phyloP scores from a whole-genome alignment of 2,888 invertebrate species.

The Drosophila planitibia region DNA sequence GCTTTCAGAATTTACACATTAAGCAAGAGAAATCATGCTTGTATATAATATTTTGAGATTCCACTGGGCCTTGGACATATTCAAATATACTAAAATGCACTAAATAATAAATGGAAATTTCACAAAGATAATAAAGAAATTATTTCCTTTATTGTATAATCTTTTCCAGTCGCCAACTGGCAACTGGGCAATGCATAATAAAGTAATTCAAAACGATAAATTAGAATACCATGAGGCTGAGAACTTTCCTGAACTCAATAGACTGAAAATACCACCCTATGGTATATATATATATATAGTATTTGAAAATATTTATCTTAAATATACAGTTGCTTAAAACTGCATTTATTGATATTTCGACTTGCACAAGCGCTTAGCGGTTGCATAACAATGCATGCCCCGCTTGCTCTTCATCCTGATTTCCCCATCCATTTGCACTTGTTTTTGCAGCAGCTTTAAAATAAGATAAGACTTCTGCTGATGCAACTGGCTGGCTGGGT shows the following conservation, averaged over 20 bases:
- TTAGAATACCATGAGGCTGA: neutral
- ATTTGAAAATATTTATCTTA: too few relatives aligned
- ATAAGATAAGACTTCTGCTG: conserved; percentile 2
- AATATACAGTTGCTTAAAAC: too few relatives aligned
- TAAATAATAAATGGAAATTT: too few relatives aligned
- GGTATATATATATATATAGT: too few relatives aligned
- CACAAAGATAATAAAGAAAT: too few relatives aligned
- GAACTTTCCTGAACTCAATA: neutral
- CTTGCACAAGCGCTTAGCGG: neutral
- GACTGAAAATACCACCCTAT: neutral
- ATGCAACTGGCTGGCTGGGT: neutral
- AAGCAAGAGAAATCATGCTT: neutral
- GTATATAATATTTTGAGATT: neutral
- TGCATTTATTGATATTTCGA: neutral
- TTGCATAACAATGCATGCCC: conserved; percentile 9
- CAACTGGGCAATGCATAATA: neutral
- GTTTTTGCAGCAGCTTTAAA: conserved; percentile 3
- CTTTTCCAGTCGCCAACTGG: neutral
- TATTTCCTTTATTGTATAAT: too few relatives aligned
- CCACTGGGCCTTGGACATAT: neutral
- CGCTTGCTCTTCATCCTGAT: too few relatives aligned
- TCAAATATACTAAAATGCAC: neutral
- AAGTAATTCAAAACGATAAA: neutral
- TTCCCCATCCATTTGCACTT: neutral
- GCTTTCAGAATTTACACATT: neutral